phyloP scores from a whole-genome alignment of 2,797 vertebrate species.

The Tokudaia tokunoshimensis region DNA sequence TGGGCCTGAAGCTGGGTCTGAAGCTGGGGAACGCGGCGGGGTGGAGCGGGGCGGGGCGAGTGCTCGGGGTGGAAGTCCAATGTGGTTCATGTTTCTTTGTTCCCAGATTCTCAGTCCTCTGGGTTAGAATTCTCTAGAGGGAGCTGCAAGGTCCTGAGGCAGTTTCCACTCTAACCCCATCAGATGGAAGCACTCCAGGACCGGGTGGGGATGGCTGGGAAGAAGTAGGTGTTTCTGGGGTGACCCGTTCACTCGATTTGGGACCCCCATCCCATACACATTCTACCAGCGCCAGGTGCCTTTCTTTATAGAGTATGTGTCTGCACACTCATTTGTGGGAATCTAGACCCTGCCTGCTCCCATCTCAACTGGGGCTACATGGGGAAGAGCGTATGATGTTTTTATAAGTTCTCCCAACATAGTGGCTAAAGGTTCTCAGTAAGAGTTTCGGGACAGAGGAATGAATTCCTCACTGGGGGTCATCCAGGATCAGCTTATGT shows the following conservation, averaged over 20 bases:
- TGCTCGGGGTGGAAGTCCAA: too few relatives aligned
- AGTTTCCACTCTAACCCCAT: background rate
- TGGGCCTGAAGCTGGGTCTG: background rate
- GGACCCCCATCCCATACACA: background rate
- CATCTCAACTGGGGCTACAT: background rate
- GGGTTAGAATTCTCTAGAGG: background rate
- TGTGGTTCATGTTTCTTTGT: too few relatives aligned
- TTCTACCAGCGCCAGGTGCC: rapidly evolving
- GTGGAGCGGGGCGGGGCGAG: background rate
- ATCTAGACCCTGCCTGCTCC: background rate
- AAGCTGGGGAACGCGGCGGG: too few relatives aligned
- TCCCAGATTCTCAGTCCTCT: too few relatives aligned
- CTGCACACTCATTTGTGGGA: background rate
- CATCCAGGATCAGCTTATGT: background rate
- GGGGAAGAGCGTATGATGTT: background rate
- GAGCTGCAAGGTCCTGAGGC: background rate
- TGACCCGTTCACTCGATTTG: too few relatives aligned
- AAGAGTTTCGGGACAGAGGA: background rate
- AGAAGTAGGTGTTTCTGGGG: background rate
- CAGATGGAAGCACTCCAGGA: background rate
- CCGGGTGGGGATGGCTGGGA: background rate
- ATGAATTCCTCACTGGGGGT: background rate
- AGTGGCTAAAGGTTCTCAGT: background rate
- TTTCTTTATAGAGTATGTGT: background rate
- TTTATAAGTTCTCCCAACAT: background rate